Evolutionary conservation across 2,888 invertebrate genomes (phyloP), one percentile per base, ranked within the genome.

Genomic region (Polydrusus cervinus): DNA sequence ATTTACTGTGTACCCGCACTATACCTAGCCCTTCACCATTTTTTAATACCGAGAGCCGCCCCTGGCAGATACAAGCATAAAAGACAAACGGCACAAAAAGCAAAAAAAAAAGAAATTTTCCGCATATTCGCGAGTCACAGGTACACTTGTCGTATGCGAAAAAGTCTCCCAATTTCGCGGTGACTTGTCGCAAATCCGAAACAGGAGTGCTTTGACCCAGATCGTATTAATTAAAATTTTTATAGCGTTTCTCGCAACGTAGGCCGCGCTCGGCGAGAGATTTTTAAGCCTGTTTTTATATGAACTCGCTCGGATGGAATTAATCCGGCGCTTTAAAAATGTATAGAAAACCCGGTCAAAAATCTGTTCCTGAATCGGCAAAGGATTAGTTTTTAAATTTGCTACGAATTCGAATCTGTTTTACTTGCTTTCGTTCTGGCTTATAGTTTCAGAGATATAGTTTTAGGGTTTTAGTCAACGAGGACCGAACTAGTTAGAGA

Each of bases 181-280:
- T 71, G 71, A 67, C 75, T 75, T 71, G 65, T 57, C 49, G 65
- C 65, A 74, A 74, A 74, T 70, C 65, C 71, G 75, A 75, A 64
- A 75, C 75, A 61, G 67, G 71, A 75, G 75, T 70, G 75, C 53
- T 72, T 38, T 76, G 76, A 76, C 76, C 76, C 73, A 76, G 76
- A 76, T 76, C 72, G 69, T 49, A 76, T 76, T 76, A 76, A 76
- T 76, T 76, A 76, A 76, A 73, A 73, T 68, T 72, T 76, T 73
- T 73, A 76, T 57, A 65, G 38, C 72, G 70, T 76, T 75, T 71
- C 67, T 61, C 71, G 64, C 34, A 65, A 43, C 68, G 43, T 40
- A 43, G 73, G 57, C 73, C 66, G 47, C n/a, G 40, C 67, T 55
- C 55, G 34, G 64, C 64, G 74, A 65, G 73, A 74, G 51, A 64